A percentile compares a stretch with the other conserved stretches of the same genome.
These are phyloP conservation scores for Anseranas semipalmata DNA, from an alignment of 2,113 vertebrate genomes.

Conservation along the genomic window DNA sequence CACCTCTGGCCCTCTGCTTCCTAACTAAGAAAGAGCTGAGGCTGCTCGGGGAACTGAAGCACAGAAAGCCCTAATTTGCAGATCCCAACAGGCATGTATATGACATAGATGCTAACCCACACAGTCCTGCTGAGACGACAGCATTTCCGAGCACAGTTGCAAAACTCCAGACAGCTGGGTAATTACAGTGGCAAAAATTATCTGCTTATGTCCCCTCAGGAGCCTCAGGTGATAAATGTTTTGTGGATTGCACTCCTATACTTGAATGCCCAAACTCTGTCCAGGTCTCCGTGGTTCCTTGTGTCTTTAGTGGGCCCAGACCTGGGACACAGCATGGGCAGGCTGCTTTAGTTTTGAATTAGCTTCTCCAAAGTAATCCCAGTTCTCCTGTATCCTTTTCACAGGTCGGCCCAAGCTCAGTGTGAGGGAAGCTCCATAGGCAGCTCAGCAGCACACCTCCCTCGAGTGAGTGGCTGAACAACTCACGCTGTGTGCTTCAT, in stretches of 20 bases:
- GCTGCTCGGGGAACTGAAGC: background rate
- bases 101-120: slow-evolving; percentile 25
- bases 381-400: background rate
- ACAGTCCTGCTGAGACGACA: slow-evolving; percentile 53
- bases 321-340: background rate
- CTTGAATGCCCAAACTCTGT: background rate
- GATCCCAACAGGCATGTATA: slow-evolving; percentile 40
- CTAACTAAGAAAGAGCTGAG: background rate
- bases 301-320: background rate
- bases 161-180: slow-evolving; percentile 48
- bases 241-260: slow-evolving; percentile 9
- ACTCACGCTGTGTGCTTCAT: background rate
- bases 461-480: background rate
- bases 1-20: background rate
- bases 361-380: slow-evolving; percentile 5
- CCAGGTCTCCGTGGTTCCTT: background rate
- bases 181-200: slow-evolving; percentile 57
- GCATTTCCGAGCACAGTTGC: slow-evolving; percentile 15
- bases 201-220: slow-evolving; percentile 33
- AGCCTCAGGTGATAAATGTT: slow-evolving; percentile 49
- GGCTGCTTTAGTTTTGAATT: background rate
- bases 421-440: accelerated
- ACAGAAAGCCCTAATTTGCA: slow-evolving; percentile 49
- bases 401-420: background rate
- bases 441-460: slow-evolving; percentile 8